These are phyloP conservation scores for Atherinomorus stipes DNA, from an alignment of 2,113 vertebrate genomes.

Conservation along the genomic window DNA sequence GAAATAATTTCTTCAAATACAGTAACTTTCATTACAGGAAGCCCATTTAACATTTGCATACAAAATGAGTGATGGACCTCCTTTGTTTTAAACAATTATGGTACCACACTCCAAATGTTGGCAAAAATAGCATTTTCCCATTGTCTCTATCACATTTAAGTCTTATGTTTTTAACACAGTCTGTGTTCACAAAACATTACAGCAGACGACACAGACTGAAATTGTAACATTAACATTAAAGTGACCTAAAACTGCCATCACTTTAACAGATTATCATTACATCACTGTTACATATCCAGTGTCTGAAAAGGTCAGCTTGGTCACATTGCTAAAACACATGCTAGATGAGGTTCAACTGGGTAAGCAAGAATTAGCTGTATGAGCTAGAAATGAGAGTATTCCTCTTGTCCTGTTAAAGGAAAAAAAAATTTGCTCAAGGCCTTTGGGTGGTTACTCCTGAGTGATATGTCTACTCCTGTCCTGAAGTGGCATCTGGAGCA, in stretches of 20 bases:
- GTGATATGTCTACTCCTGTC: conserved; percentile 19
- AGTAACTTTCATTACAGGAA: not conserved
- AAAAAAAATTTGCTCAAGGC: conserved; percentile 32
- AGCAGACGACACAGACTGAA: not conserved
- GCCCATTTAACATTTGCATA: not conserved
- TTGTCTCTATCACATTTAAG: not conserved
- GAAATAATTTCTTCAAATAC: not conserved
- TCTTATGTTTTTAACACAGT: not conserved
- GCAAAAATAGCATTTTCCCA: not conserved
- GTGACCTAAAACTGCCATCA: not conserved
- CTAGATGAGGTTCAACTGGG: conserved; percentile 61
- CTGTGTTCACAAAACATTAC: not conserved
- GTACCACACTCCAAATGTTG: too few species aligned
- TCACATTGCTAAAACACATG: conserved; percentile 21
- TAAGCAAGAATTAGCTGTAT: conserved; percentile 67
- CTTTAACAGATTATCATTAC: not conserved
- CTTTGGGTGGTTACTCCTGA: conserved; percentile 53
- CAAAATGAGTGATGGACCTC: not conserved
- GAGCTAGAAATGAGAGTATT: conserved; percentile 45
- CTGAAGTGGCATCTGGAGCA: conserved; percentile 30
- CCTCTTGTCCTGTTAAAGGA: conserved; percentile 23
- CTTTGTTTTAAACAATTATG: not conserved
- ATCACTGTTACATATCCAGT: not conserved
- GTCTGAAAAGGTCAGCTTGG: not conserved
- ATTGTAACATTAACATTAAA: not conserved